Percentiles rank a stretch among this genome's conserved stretches.
Conservation (phyloP, 2,888 invertebrate species). For the Cantharis flavilabris region DNA sequence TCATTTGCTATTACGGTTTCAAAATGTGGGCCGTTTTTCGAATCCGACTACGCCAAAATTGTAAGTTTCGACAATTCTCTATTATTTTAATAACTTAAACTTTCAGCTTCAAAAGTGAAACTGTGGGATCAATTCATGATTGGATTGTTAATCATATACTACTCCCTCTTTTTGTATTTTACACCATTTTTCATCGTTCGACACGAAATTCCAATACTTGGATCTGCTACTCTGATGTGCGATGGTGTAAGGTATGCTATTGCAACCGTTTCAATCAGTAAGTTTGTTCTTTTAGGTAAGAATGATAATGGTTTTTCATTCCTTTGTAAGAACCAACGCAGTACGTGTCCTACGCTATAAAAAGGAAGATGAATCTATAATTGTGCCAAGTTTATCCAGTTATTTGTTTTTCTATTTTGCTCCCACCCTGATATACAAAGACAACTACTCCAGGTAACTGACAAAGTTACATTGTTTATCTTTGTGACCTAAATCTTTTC, state of each 20-base stretch:
- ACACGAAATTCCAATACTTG: background rate
- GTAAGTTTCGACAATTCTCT: background rate
- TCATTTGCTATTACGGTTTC: conserved; percentile 2
- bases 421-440: conserved; percentile 86
- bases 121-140: background rate
- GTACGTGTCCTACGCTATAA: conserved; percentile 63
- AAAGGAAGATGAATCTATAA: conserved; percentile 46
- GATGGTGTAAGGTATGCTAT: too few species aligned
- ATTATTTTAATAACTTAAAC: background rate
- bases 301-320: conserved; percentile 85
- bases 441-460: conserved; percentile 78
- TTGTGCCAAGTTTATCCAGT: conserved; percentile 67
- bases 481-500: background rate
- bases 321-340: conserved; percentile 75
- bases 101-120: background rate
- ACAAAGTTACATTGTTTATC: background rate
- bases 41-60: conserved; percentile 1
- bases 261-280: too few species aligned
- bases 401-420: conserved; percentile 87
- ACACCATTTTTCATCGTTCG: background rate
- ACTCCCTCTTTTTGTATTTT: background rate
- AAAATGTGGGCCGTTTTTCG: conserved; percentile 8
- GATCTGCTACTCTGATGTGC: background rate
- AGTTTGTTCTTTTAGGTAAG: too few species aligned
- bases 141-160: background rate